Percentiles rank a stretch among this genome's conserved stretches.
phyloP scores from a whole-genome alignment of 2,113 vertebrate genomes.

The Arvicanthis niloticus region DNA sequence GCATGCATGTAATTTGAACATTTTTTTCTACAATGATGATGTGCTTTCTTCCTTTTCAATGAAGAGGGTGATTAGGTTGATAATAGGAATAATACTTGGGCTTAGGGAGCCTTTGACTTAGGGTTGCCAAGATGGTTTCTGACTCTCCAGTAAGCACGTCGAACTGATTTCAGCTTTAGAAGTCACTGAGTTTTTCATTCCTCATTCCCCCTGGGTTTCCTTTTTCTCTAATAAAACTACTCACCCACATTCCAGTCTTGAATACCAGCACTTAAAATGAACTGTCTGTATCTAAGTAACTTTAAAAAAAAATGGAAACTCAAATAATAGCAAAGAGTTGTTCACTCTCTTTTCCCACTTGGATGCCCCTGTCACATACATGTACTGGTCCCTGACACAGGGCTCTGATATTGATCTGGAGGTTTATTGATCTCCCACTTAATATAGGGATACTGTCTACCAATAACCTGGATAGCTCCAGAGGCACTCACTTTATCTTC shows the following conservation, averaged over 20 bases:
- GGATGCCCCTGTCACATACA: conserved; percentile 40
- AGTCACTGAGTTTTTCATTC: conserved; percentile 40
- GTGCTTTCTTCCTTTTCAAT: conserved; percentile 71
- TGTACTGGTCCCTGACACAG: background rate
- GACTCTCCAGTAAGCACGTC: background rate
- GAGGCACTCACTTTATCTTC: conserved; percentile 30
- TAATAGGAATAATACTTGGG: conserved; percentile 64
- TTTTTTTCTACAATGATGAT: conserved; percentile 47
- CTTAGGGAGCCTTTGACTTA: conserved; percentile 53
- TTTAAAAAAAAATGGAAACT: conserved; percentile 15
- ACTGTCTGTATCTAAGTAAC: conserved; percentile 46
- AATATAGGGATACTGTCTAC: conserved; percentile 4
- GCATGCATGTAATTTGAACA: conserved; percentile 66
- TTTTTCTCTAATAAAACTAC: conserved; percentile 67
- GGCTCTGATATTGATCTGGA: conserved; percentile 69
- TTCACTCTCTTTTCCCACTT: conserved; percentile 46
- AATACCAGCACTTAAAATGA: conserved; percentile 62
- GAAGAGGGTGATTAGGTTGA: conserved; percentile 68
- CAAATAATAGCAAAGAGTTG: conserved; percentile 59
- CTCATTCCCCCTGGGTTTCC: conserved; percentile 45
- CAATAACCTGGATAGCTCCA: background rate
- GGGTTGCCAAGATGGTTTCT: conserved; percentile 60
- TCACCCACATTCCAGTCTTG: conserved; percentile 40
- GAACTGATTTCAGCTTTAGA: conserved; percentile 47
- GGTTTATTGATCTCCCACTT: conserved; percentile 52